Conservation (phyloP, 2,113 vertebrate species). For the Geococcyx californianus region DNA sequence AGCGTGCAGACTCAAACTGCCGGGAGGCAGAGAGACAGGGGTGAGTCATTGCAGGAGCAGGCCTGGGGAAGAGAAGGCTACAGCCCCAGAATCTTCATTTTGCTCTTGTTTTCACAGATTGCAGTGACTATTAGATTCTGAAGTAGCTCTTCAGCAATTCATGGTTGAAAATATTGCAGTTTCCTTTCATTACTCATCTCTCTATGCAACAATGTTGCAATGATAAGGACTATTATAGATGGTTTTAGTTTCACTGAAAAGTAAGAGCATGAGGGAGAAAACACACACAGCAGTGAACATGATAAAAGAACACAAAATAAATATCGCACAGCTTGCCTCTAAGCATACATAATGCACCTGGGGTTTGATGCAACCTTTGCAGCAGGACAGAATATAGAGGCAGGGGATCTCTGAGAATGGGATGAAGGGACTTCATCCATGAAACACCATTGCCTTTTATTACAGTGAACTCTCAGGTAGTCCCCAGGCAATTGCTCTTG, state of each 20-base stretch:
- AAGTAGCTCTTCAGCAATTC: slow-evolving; percentile 32
- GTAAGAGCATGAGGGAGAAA: not conserved
- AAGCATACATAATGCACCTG: not conserved
- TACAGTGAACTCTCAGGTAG: not conserved
- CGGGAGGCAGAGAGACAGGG: not conserved
- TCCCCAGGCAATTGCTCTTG: not conserved
- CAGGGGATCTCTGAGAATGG: not conserved
- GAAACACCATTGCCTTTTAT: not conserved
- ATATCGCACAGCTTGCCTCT: not conserved
- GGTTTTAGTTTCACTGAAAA: slow-evolving; percentile 7
- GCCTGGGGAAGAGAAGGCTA: not conserved
- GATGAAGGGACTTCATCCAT: not conserved
- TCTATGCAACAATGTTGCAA: not conserved
- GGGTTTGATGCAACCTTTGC: not conserved
- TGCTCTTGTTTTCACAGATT: slow-evolving; percentile 18
- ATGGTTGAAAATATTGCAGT: not conserved
- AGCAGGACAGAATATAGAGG: not conserved
- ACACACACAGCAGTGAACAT: not conserved
- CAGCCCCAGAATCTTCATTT: not conserved
- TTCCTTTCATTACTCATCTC: slow-evolving; percentile 9
- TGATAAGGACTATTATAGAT: slow-evolving; percentile 7
- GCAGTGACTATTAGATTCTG: not conserved
- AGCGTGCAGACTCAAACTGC: not conserved
- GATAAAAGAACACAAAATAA: not conserved
- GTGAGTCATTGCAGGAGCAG: not conserved